Evolutionary conservation across 2,888 invertebrate species (phyloP).

Genomic region (Cataglyphis altisquamis): DNA sequence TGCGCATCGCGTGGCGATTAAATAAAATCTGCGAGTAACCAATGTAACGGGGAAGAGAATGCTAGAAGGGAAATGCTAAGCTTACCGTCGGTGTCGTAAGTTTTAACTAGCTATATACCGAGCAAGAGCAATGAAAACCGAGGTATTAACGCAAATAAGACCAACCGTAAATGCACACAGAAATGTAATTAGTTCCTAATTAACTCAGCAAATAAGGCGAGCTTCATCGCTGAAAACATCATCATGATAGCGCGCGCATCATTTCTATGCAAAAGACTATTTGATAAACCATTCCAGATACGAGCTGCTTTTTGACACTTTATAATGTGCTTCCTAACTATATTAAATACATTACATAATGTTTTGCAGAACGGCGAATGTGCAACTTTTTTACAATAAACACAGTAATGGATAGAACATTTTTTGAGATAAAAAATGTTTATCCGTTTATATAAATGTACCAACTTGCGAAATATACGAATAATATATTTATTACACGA

Average conservation of each 20-base stretch:
- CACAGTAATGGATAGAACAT: neutral
- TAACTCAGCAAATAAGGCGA: slow-evolving; percentile 48
- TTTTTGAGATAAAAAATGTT: neutral
- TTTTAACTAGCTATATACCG: slow-evolving; percentile 63
- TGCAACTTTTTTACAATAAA: neutral
- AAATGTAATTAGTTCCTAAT: slow-evolving; percentile 61
- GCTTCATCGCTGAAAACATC: slow-evolving; percentile 5
- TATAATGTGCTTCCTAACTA: neutral
- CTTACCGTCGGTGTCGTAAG: slow-evolving; percentile 59
- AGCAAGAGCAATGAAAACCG: slow-evolving; percentile 59
- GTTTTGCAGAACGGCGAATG: neutral
- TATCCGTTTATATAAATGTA: neutral
- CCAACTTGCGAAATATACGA: neutral
- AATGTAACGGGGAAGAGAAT: slow-evolving; percentile 20
- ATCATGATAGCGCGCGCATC: slow-evolving; percentile 2
- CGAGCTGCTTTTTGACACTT: neutral
- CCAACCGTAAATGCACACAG: slow-evolving; percentile 44
- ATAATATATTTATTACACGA: slow-evolving; percentile 18
- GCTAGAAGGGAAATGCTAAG: slow-evolving; percentile 41
- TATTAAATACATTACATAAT: neutral
- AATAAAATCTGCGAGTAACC: slow-evolving; percentile 39
- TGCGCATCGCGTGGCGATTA: slow-evolving; percentile 17
- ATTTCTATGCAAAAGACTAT: slow-evolving; percentile 23
- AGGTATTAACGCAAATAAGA: slow-evolving; percentile 56
- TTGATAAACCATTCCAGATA: neutral